Base-by-base conservation (phyloP, 1,140 invertebrate species). In the Melanaphis sacchari region DNA sequence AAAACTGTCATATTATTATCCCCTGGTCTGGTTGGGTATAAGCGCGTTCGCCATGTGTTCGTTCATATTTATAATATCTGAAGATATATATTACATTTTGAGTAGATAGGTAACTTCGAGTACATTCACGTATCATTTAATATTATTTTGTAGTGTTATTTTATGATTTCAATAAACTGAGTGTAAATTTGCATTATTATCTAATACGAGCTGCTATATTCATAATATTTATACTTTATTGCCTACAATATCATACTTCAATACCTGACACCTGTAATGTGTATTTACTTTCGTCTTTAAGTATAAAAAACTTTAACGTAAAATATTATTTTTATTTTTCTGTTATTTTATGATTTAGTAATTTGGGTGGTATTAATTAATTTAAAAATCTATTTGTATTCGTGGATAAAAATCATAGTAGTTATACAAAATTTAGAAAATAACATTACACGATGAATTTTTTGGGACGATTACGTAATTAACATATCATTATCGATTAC, bases 1-100 rank as follows among this genome's bases (percentile, higher is more conserved):
- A 52, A 89, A 89, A 89, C 87, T 89, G 46, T 89, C 87, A 89
- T 89, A 89, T 38, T 38, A 38, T n/a, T 46, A 46, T 85, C 84
- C 84, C 40, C 18, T 3, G 40, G 40, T 85, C 82, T 43, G 4
- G 41, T 85, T n/a, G 40, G 40, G 31, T 31, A 21, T 76, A 76
- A 85, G 84, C 22, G 9, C 38, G 82, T 85, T 41, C 38, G 81
- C n/a, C 38, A 85, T 40, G 15, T 40, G 38, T 41, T 40, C 82
- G 24, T 26, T 40, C 22, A 41, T 85, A 41, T 66, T 76, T 36
- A 76, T 76, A n/a, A 66, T 66, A 66, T 66, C 31, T n/a, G 59
- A 15, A 76, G 15, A 36, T 24, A 76, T 76, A 31, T 31, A 76
- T n/a, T 18, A 76, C n/a, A 6, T 76, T 76, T 76, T n/a, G 59